Evolutionary conservation across 2,888 invertebrate species (phyloP), one percentile per base, ranked within the genome.

Genomic region (Zaprionus obscuricornis): DNA sequence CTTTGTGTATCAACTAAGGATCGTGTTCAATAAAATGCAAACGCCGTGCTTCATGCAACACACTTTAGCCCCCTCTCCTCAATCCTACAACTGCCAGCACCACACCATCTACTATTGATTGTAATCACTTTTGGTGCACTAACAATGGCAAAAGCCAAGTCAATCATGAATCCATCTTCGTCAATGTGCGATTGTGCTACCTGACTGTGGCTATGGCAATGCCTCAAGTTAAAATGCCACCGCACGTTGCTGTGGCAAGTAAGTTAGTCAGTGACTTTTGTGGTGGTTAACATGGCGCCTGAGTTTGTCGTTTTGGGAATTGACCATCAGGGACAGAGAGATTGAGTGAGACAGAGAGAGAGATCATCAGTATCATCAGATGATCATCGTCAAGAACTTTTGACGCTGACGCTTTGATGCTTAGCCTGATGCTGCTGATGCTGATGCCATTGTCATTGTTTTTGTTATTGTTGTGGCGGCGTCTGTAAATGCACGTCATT

Each of bases 261-360:
- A 59, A 79, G 73, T 70, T 71, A 65, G 68, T 64, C 67, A 59
- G 54, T 68, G 72, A 68, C 71, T 72, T 65, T 66, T 69, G n/a
- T 79, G 85, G 76, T 83, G 75, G 72, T 78, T 85, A 87, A 89
- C 89, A 89, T 89, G 89, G 89, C 89, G 89, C 89, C 89, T 88
- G 85, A 86, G 87, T 88, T 87, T 88, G 83, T 86, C 81, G 78
- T 79, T 85, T 86, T 76, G 87, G 86, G 87, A 87, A 86, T 88
- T 88, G 88, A 77, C 87, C 73, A 59, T 75, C 72, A 77, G n/a
- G n/a, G n/a, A n/a, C n/a, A n/a, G n/a, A n/a, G n/a, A n/a, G n/a
- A n/a, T n/a, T 45, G 39, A 31, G 18, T 29, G 33, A 37, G n/a
- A n/a, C n/a, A n/a, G n/a, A n/a, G n/a, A n/a, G n/a, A n/a, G n/a